phyloP scores from a whole-genome alignment of 2,797 vertebrate genomes.

The Enteromius mattozi region DNA sequence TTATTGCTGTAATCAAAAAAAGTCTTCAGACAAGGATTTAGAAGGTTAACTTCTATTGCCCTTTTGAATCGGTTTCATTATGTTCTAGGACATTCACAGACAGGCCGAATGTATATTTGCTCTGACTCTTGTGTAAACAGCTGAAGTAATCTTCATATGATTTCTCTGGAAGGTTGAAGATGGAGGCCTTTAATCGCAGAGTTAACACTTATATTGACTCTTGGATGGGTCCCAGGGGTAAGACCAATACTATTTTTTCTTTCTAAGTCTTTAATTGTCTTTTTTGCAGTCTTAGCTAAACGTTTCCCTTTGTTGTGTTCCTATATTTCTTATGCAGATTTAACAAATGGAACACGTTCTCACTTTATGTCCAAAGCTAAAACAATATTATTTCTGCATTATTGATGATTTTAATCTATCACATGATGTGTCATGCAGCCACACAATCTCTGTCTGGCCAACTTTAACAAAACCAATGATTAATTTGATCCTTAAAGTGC shows the following conservation, averaged over 20 bases:
- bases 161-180: conserved; percentile 79
- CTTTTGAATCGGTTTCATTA: background rate
- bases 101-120: background rate
- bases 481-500: background rate
- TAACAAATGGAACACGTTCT: background rate
- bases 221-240: conserved; percentile 95
- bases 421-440: background rate
- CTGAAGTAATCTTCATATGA: background rate
- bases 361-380: background rate
- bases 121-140: background rate
- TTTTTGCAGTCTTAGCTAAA: background rate
- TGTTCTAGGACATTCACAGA: background rate
- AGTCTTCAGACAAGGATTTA: background rate
- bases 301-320: background rate
- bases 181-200: conserved; percentile 90
- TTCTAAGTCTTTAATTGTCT: background rate
- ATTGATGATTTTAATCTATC: background rate
- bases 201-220: conserved; percentile 88
- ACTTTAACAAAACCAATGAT: background rate
- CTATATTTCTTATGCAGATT: background rate
- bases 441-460: background rate
- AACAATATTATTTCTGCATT: background rate
- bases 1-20: background rate
- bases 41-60: background rate
- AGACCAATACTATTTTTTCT: conserved; percentile 62